Evolutionary conservation across 2,888 invertebrate species (phyloP).

Genomic region (Hipparchia sbordonii): DNA sequence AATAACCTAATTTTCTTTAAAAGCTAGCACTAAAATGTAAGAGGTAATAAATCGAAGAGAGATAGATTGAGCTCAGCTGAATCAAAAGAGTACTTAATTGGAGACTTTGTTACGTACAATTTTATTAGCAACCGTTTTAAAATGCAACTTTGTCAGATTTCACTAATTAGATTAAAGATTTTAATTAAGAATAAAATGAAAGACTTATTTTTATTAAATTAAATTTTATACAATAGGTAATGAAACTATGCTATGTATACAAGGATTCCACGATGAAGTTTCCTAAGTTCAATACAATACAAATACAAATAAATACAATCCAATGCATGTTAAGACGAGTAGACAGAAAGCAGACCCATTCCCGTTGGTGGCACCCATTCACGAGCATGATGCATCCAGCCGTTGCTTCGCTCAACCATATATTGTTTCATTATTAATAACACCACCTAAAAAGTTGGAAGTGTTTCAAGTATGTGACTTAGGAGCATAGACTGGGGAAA

Average conservation of each 20-base stretch:
- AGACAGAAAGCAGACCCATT: no score
- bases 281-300: no score
- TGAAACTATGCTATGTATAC: no score
- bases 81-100: slow-evolving; percentile 19
- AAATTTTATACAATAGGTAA: no score
- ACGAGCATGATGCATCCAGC: no score
- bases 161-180: not conserved
- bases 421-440: not conserved
- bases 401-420: no score
- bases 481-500: not conserved
- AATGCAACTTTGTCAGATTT: slow-evolving; percentile 7
- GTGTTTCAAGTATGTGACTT: not conserved
- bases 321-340: no score
- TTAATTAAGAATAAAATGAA: not conserved
- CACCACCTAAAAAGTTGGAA: not conserved
- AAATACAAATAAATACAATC: no score
- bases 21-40: slow-evolving; percentile 21
- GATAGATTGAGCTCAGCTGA: slow-evolving; percentile 22
- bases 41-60: slow-evolving; percentile 23
- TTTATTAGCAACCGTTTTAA: slow-evolving; percentile 12
- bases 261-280: no score
- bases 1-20: slow-evolving; percentile 26
- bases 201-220: no score
- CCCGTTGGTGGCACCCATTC: no score
- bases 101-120: slow-evolving; percentile 18